phyloP scores from a whole-genome alignment of 1,140 invertebrate species.

The Zaprionus gabonicus region DNA sequence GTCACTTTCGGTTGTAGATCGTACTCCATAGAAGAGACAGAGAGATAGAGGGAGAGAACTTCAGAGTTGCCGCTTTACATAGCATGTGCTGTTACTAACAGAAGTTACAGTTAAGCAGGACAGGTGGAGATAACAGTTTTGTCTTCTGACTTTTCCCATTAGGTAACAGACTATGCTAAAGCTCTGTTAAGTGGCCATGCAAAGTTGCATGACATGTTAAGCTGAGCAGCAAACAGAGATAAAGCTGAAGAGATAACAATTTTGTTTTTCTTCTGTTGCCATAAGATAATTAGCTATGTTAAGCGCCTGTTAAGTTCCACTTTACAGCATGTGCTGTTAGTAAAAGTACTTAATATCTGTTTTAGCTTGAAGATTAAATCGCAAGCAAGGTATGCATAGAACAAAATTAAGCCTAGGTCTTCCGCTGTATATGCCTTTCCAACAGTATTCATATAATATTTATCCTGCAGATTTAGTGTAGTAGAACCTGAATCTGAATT shows the following conservation, averaged over 20 bases:
- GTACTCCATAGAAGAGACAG: no score
- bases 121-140: no score
- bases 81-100: not conserved
- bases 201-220: not conserved
- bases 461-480: no score
- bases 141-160: no score
- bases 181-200: not conserved
- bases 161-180: not conserved
- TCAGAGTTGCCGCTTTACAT: not conserved
- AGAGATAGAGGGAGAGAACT: not conserved
- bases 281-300: not conserved
- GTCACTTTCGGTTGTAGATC: not conserved
- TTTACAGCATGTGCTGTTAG: not conserved
- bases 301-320: not conserved
- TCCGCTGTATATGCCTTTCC: no score
- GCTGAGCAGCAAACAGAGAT: no score
- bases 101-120: not conserved
- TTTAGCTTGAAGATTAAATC: not conserved
- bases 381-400: not conserved
- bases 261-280: no score
- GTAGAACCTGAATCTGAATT: no score
- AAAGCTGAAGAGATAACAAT: no score
- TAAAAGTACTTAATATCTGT: not conserved
- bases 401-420: no score
- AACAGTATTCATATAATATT: no score